Evolutionary conservation across 2,797 vertebrate species (phyloP).

Genomic region (Urosaurus nigricauda): DNA sequence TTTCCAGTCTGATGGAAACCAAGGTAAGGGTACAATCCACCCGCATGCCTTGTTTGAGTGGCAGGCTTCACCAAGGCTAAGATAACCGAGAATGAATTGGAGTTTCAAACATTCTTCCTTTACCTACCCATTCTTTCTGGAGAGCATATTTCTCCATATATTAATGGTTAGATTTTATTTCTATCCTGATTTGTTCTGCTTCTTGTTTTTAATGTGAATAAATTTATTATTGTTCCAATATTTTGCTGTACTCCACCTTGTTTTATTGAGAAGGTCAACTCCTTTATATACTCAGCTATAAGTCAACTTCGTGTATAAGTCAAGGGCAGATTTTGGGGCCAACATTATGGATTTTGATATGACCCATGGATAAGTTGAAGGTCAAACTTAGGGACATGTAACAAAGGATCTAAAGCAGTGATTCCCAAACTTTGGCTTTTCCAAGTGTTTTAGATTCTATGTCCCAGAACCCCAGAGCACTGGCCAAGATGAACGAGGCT

Average conservation of each 20-base stretch:
- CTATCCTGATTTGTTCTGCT: not conserved
- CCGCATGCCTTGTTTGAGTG: not conserved
- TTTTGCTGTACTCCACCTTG: not conserved
- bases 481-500: too few relatives aligned
- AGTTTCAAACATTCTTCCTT: not conserved
- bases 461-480: too few relatives aligned
- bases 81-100: not conserved
- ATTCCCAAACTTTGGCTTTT: too few relatives aligned
- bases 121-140: not conserved
- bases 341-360: too few relatives aligned
- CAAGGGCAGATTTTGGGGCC: too few relatives aligned
- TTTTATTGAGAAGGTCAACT: not conserved
- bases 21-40: not conserved
- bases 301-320: too few relatives aligned
- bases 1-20: conserved; percentile 1
- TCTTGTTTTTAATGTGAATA: not conserved
- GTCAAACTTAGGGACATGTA: too few relatives aligned
- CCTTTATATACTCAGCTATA: too few relatives aligned
- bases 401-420: too few relatives aligned
- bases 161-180: not conserved
- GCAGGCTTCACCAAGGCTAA: not conserved
- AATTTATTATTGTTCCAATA: not conserved
- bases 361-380: too few relatives aligned
- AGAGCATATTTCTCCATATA: not conserved
- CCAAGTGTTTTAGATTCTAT: too few relatives aligned